Conservation (phyloP, 1,140 invertebrate species). For the Tetramorium parvispinum region DNA sequence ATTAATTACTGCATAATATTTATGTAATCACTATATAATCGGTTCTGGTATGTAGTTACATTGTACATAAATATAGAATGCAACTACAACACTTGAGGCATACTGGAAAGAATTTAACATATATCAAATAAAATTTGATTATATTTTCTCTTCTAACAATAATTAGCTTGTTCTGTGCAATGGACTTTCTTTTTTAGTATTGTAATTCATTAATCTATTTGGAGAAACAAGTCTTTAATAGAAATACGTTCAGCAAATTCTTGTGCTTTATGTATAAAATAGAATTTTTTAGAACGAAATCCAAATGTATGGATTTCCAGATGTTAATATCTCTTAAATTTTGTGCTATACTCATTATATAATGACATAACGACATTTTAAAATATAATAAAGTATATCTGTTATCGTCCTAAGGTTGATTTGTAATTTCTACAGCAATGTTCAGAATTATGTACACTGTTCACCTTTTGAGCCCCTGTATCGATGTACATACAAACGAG, state of each 20-base stretch:
- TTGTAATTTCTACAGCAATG: constrained; percentile 25
- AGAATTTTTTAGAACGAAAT: constrained; percentile 23
- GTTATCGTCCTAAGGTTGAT: constrained; percentile 47
- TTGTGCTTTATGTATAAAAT: constrained; percentile 23
- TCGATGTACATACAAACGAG: constrained; percentile 51
- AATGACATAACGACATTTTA: constrained; percentile 44
- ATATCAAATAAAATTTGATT: not conserved
- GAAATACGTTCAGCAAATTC: constrained; percentile 10
- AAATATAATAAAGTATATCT: constrained; percentile 64
- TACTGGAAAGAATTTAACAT: not conserved
- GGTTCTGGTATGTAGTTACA: not conserved
- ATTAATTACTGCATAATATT: constrained; percentile 13
- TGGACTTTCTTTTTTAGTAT: constrained; percentile 17
- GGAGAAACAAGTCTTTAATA: constrained; percentile 19
- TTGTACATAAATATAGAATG: constrained; percentile 33
- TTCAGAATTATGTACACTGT: constrained; percentile 44
- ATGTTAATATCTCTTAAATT: constrained; percentile 22
- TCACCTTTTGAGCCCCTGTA: constrained; percentile 11
- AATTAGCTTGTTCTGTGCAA: constrained; percentile 1
- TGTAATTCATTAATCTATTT: constrained; percentile 3
- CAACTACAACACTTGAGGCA: not conserved
- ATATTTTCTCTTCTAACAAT: not conserved
- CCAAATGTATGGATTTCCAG: constrained; percentile 28
- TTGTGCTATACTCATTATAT: constrained; percentile 48
- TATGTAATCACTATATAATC: constrained; percentile 15